Evolutionary conservation across 2,113 vertebrate species (phyloP).

Genomic region (Rhinopithecus roxellana): DNA sequence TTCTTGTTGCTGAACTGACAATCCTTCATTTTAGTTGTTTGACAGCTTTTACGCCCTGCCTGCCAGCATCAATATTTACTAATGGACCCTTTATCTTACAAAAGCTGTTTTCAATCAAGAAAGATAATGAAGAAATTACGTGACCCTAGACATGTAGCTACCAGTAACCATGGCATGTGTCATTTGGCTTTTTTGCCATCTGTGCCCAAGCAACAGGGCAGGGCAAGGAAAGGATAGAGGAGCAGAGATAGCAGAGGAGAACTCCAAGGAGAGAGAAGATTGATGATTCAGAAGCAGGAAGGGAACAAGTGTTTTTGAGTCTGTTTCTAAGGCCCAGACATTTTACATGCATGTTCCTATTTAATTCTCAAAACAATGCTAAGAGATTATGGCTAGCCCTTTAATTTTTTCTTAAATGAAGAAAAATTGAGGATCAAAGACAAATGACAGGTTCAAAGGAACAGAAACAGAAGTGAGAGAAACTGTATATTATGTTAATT

Average conservation of each 20-base stretch:
- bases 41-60: conserved; percentile 73
- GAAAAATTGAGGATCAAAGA: neutral
- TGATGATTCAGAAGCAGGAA: neutral
- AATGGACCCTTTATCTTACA: conserved; percentile 76
- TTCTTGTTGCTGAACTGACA: conserved; percentile 64
- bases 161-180: conserved; percentile 51
- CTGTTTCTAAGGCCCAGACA: neutral
- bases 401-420: neutral
- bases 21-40: conserved; percentile 77
- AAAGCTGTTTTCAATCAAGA: conserved; percentile 74
- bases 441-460: neutral
- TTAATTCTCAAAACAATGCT: neutral
- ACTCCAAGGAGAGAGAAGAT: neutral
- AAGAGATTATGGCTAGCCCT: neutral
- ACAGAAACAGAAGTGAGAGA: neutral
- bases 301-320: neutral
- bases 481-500: neutral
- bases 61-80: conserved; percentile 79
- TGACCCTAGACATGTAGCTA: conserved; percentile 73
- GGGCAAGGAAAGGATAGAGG: neutral
- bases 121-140: conserved; percentile 78
- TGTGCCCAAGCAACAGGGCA: neutral
- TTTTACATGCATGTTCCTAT: neutral
- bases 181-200: neutral
- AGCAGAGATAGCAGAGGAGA: neutral